These are phyloP conservation scores for Poecilia gillii DNA, from an alignment of 2,797 vertebrate species.

Conservation along the genomic window DNA sequence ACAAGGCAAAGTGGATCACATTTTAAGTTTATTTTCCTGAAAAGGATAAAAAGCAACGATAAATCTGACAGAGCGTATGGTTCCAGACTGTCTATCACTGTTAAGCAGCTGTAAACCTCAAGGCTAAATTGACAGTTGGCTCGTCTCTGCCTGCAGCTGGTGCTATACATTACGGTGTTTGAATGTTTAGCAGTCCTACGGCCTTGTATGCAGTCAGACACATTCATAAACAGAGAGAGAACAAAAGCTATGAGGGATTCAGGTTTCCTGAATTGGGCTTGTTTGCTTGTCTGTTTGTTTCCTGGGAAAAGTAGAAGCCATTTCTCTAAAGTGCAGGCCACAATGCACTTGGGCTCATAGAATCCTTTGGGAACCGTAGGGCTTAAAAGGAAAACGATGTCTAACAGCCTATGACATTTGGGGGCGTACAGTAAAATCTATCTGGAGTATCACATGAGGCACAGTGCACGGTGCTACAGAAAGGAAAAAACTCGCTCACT, in stretches of 20 bases:
- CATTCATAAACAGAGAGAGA: constrained; percentile 49
- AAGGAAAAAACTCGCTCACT: constrained; percentile 4
- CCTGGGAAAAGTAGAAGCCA: constrained; percentile 38
- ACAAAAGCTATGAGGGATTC: constrained; percentile 42
- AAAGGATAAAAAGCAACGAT: constrained; percentile 41
- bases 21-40: constrained; percentile 34
- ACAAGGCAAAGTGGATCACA: constrained; percentile 20
- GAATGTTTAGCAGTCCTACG: constrained; percentile 47
- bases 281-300: constrained; percentile 61
- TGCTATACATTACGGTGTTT: constrained; percentile 52
- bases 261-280: constrained; percentile 40
- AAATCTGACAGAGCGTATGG: constrained; percentile 43
- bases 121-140: constrained; percentile 65
- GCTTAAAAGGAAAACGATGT: constrained; percentile 48
- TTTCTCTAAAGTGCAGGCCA: constrained; percentile 45
- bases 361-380: constrained; percentile 35
- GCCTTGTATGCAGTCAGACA: constrained; percentile 55
- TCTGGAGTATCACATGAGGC: constrained; percentile 35
- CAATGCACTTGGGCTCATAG: constrained; percentile 39
- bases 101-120: constrained; percentile 63
- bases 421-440: constrained; percentile 41
- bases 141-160: constrained; percentile 53
- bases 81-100: constrained; percentile 58
- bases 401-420: constrained; percentile 58
- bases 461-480: not conserved